Conservation (phyloP, 92 coral and sea anemone genomes). For the Actinostola sp. region DNA sequence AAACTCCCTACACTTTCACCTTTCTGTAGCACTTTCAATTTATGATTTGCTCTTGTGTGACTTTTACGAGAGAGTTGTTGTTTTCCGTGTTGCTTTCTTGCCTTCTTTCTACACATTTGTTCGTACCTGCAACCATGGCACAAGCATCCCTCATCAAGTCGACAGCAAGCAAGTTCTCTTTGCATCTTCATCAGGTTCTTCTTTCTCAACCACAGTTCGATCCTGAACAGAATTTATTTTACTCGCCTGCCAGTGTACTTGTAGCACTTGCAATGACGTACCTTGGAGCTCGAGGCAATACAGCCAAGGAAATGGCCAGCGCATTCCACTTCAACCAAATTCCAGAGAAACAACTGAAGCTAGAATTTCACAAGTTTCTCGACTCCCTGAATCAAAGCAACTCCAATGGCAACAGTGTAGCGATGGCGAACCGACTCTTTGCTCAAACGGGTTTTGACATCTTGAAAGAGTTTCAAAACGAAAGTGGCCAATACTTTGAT, state of each 20-base stretch:
- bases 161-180: slow-evolving; percentile 57
- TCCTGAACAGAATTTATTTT: slow-evolving; percentile 69
- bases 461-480: slow-evolving; percentile 51
- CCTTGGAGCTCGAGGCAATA: slow-evolving; percentile 87
- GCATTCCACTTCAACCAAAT: slow-evolving; percentile 54
- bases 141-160: slow-evolving; percentile 21
- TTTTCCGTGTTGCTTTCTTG: not conserved
- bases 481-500: slow-evolving; percentile 49
- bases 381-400: slow-evolving; percentile 44
- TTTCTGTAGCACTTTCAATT: no score
- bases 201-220: not conserved
- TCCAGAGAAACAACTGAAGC: slow-evolving; percentile 41
- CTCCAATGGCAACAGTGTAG: slow-evolving; percentile 58
- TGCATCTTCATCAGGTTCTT: slow-evolving; percentile 59
- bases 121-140: slow-evolving; percentile 22
- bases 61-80: not conserved
- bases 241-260: slow-evolving; percentile 79
- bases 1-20: no score
- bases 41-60: not conserved
- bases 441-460: slow-evolving; percentile 73
- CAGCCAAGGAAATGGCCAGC: slow-evolving; percentile 64
- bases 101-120: not conserved
- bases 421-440: slow-evolving; percentile 79
- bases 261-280: slow-evolving; percentile 85
- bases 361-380: slow-evolving; percentile 66